These are phyloP conservation scores for Gymnosoma rotundatum DNA, from an alignment of 2,888 invertebrate species.

Conservation along the genomic window DNA sequence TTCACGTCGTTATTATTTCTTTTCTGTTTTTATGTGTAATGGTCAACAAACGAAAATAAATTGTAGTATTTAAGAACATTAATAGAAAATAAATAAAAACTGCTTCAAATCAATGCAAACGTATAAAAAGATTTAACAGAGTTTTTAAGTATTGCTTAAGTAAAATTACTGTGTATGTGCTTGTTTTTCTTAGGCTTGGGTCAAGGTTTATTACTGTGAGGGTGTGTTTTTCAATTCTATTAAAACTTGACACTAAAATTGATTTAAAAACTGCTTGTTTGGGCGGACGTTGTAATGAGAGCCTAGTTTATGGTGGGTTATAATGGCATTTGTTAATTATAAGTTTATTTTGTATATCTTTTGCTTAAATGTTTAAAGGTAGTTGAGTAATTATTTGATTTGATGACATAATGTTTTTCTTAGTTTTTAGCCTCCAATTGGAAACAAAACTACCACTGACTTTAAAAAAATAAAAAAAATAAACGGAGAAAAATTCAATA, in stretches of 20 bases:
- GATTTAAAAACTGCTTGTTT: background rate
- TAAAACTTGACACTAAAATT: background rate
- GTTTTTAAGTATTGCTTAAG: background rate
- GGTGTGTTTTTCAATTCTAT: conserved; percentile 9
- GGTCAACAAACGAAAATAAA: conserved; percentile 66
- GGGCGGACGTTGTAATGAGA: too few relatives aligned
- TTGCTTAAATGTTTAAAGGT: too few relatives aligned
- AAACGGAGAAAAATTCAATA: too few relatives aligned
- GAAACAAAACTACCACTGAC: too few relatives aligned
- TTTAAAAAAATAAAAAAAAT: too few relatives aligned
- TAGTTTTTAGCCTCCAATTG: too few relatives aligned
- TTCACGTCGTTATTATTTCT: conserved; percentile 56
- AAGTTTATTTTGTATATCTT: too few relatives aligned
- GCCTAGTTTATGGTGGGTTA: too few relatives aligned
- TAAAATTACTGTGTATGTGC: background rate
- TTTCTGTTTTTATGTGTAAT: conserved; percentile 51
- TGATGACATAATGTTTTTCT: too few relatives aligned
- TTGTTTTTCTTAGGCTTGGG: conserved; percentile 41
- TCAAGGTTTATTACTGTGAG: conserved; percentile 55
- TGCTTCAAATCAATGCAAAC: conserved; percentile 11
- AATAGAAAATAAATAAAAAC: conserved; percentile 32
- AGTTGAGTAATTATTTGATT: too few relatives aligned
- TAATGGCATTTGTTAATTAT: too few relatives aligned
- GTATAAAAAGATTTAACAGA: conserved; percentile 41
- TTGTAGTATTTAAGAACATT: conserved; percentile 38